Percentiles rank a stretch among this genome's conserved stretches.
These are phyloP conservation scores for Xestia c-nigrum DNA, from an alignment of 2,888 invertebrate species.

Conservation along the genomic window DNA sequence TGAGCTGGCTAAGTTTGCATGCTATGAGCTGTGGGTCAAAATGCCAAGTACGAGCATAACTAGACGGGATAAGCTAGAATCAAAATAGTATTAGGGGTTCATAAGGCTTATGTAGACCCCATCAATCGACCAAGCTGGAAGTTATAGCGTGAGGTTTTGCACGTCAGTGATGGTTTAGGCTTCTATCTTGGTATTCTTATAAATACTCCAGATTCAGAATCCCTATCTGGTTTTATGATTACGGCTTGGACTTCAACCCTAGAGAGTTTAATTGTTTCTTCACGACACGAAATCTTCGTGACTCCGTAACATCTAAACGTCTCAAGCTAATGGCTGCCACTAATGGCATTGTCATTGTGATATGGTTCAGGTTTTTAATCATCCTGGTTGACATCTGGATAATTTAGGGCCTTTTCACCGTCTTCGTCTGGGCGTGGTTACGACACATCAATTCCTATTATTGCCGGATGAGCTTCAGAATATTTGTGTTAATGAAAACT, in stretches of 20 bases:
- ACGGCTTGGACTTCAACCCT: background rate
- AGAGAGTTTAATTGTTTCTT: background rate
- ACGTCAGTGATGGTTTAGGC: background rate
- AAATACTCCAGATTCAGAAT: background rate
- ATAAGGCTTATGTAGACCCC: background rate
- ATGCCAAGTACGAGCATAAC: background rate
- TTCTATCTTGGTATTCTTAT: background rate
- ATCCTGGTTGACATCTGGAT: conserved; percentile 75
- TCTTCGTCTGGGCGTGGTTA: conserved; percentile 70
- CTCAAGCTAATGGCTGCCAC: conserved; percentile 63
- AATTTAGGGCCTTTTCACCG: conserved; percentile 75
- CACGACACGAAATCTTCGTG: background rate
- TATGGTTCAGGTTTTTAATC: conserved; percentile 79
- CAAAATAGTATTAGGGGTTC: background rate
- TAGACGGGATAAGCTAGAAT: background rate
- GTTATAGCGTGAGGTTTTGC: background rate
- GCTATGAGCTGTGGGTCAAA: background rate
- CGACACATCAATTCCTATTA: conserved; percentile 71
- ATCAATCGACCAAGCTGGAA: background rate
- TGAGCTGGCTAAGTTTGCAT: background rate
- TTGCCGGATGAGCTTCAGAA: conserved; percentile 44
- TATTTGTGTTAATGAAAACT: conserved; percentile 42
- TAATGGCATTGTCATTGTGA: conserved; percentile 77
- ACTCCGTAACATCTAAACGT: conserved; percentile 59
- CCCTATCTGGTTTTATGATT: background rate